Evolutionary conservation across 2,888 invertebrate species (phyloP), one percentile per base, ranked within the genome.

Genomic region (Minunthozetes semirufus): DNA sequence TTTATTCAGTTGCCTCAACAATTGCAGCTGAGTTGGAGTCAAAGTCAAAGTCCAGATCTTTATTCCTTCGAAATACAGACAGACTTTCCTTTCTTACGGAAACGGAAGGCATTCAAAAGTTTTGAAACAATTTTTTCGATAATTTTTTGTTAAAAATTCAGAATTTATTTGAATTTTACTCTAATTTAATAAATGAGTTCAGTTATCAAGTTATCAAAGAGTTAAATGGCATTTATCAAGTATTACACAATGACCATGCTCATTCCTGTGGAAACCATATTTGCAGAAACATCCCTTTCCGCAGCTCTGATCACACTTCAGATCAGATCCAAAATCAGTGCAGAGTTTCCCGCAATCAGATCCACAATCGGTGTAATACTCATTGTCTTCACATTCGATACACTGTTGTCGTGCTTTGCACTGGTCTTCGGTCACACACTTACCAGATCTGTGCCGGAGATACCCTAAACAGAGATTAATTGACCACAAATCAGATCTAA

Each of bases 301-400:
- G 15, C 61, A 61, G n/a, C 29, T 61, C 11, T 27, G 8, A 6
- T 19, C n/a, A 13, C 61, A 61, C 1, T 27, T 25, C 22, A 15
- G 11, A 27, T 22, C 17, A 22, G 27, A 27, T 27, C 1, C 6
- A 2, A 61, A 11, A 25, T 27, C 61, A 11, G 15, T 13, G 27
- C 61, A 61, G n/a, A 25, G 15, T 1, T 61, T 61, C 6, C 61
- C 61, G 61, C 61, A 61, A 61, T 61, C 61, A 61, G 22, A n/a
- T 1, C 61, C 61, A 27, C 61, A 61, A 61, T 25, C 25, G 22
- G 61, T 61, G n/a, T 61, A 61, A 27, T 61, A 61, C n/a, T 61
- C 61, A 61, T 61, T 61, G 15, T 9, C 1, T 15, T 29, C 61
- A 29, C 61, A 61, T 27, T 61, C 15, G 6, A 61, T 4, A 29